These are phyloP conservation scores for Uloborus plumipes DNA, from an alignment of 2,888 invertebrate species.

Conservation along the genomic window DNA sequence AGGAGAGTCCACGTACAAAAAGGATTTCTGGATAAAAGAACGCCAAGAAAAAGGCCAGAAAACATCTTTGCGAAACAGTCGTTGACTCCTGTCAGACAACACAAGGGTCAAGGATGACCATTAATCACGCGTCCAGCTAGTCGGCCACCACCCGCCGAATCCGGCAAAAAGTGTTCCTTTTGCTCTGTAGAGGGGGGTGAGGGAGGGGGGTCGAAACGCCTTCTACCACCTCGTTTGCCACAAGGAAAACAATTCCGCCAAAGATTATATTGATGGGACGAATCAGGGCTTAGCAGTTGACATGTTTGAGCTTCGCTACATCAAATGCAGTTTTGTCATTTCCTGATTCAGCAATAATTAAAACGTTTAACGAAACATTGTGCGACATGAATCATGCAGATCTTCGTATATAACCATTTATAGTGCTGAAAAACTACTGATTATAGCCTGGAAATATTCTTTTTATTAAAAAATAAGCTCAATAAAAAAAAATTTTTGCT, in stretches of 20 bases:
- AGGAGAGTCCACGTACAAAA: conserved; percentile 9
- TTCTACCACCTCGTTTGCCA: conserved; percentile 23
- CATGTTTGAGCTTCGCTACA: not conserved
- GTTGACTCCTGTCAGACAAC: conserved; percentile 48
- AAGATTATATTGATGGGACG: conserved; percentile 44
- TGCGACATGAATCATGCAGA: too few relatives aligned
- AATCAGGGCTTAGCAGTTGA: conserved; percentile 8
- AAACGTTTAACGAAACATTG: too few relatives aligned
- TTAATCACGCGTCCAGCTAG: conserved; percentile 40
- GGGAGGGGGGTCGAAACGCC: not conserved
- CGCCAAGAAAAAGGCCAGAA: not conserved
- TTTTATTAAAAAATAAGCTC: too few relatives aligned
- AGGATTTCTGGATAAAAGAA: not conserved
- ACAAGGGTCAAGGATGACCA: conserved; percentile 54
- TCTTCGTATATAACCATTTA: too few relatives aligned
- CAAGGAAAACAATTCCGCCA: conserved; percentile 32
- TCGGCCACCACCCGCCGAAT: conserved; percentile 9
- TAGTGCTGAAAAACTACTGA: too few relatives aligned
- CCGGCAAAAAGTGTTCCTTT: conserved; percentile 16
- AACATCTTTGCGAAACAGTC: conserved; percentile 33
- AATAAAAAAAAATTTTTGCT: too few relatives aligned
- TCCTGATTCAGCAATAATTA: not conserved
- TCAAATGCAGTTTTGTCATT: too few relatives aligned
- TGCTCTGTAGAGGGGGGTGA: conserved; percentile 2
- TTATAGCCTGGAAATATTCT: too few relatives aligned